These are phyloP conservation scores for Leptosomus discolor DNA, from an alignment of 2,113 vertebrate genomes.

Conservation along the genomic window DNA sequence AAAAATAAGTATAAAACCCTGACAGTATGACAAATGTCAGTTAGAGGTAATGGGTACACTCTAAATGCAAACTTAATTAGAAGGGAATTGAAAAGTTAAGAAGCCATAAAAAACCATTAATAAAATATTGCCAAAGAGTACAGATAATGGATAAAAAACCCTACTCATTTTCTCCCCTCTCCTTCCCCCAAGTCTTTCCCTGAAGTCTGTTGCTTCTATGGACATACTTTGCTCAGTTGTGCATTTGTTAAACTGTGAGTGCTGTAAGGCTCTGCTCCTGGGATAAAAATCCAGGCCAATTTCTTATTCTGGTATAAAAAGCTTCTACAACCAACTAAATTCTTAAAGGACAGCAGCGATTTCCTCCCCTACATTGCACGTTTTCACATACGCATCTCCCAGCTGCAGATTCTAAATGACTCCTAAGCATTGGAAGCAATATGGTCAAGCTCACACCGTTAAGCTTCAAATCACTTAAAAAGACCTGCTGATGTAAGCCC, in stretches of 20 bases:
- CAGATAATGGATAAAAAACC: not conserved
- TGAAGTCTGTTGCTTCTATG: not conserved
- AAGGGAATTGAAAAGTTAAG: conserved; percentile 25
- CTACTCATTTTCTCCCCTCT: not conserved
- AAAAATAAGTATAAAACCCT: not conserved
- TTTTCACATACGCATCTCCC: not conserved
- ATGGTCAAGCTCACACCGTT: not conserved
- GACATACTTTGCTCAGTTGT: not conserved
- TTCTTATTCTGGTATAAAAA: not conserved
- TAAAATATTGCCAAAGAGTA: conserved; percentile 13
- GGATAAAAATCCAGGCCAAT: not conserved
- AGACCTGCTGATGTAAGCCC: not conserved
- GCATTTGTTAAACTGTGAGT: not conserved
- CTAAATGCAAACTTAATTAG: conserved; percentile 32
- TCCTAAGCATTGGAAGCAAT: not conserved
- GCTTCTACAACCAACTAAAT: not conserved
- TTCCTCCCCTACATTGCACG: not conserved
- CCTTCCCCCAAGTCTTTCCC: not conserved
- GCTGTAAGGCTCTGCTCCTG: not conserved
- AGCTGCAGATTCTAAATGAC: not conserved
- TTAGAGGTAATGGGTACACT: not conserved
- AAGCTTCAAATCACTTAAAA: not conserved
- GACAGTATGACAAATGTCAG: conserved; percentile 5
- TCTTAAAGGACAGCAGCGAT: not conserved
- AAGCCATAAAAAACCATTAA: not conserved